These are phyloP conservation scores for Calidris pugnax DNA, from an alignment of 2,113 vertebrate species.

Conservation along the genomic window DNA sequence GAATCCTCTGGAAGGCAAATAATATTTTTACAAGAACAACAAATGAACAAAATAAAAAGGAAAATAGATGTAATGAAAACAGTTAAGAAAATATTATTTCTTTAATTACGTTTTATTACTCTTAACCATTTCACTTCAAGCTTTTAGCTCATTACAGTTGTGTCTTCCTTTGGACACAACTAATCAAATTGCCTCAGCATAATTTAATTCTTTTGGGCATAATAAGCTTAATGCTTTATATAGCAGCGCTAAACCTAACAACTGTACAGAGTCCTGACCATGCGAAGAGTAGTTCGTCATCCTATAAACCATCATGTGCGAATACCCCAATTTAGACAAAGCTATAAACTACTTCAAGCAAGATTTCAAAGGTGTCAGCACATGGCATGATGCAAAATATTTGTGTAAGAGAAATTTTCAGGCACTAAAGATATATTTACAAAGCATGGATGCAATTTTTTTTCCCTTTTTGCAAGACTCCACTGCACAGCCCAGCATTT, in stretches of 20 bases:
- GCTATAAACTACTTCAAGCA: not conserved
- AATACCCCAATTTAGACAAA: not conserved
- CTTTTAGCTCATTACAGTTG: not conserved
- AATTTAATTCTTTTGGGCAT: not conserved
- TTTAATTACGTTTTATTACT: not conserved
- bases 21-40: not conserved
- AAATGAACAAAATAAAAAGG: not conserved
- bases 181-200: slow-evolving; percentile 40
- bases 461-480: not conserved
- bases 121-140: not conserved
- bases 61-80: not conserved
- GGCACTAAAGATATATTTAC: not conserved
- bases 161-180: not conserved
- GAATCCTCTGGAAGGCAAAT: not conserved
- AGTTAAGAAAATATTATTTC: not conserved
- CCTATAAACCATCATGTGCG: not conserved
- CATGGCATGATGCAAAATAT: not conserved
- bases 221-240: slow-evolving; percentile 59
- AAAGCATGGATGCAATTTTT: not conserved
- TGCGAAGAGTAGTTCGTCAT: not conserved
- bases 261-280: not conserved
- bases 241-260: slow-evolving; percentile 25
- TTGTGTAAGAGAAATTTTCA: not conserved
- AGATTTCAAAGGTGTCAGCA: not conserved
- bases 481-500: too few relatives aligned